These are phyloP conservation scores for Zaprionus ornatus DNA, from an alignment of 1,140 invertebrate species.

Conservation along the genomic window DNA sequence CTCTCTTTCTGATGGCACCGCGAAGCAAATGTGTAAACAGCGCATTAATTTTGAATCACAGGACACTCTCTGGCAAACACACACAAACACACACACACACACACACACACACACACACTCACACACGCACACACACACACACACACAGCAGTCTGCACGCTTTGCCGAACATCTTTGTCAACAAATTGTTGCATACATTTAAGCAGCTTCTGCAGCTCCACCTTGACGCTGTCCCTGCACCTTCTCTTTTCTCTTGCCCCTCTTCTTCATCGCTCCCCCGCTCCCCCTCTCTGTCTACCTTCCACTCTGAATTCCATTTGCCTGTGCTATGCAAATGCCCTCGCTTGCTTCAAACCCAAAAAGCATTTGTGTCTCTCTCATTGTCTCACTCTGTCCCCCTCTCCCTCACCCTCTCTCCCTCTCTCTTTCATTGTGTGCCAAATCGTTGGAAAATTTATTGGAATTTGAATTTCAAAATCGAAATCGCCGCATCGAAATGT, in stretches of 20 bases:
- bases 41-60: slow-evolving; percentile 78
- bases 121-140: background rate
- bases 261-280: background rate
- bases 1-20: background rate
- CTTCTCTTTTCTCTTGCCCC: slow-evolving; percentile 21
- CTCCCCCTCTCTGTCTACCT: background rate
- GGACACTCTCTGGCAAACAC: slow-evolving; percentile 7
- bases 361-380: slow-evolving; percentile 23
- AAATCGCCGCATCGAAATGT: slow-evolving; percentile 73
- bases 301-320: background rate
- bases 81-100: background rate
- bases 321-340: slow-evolving; percentile 55
- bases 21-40: slow-evolving; percentile 59
- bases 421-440: slow-evolving; percentile 62
- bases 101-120: background rate
- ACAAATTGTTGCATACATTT: slow-evolving; percentile 82
- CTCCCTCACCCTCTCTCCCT: background rate
- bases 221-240: slow-evolving; percentile 16
- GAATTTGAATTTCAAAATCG: slow-evolving; percentile 81
- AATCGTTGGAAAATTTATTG: slow-evolving; percentile 82
- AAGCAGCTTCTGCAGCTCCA: slow-evolving; percentile 7
- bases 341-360: slow-evolving; percentile 4
- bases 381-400: background rate
- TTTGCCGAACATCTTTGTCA: slow-evolving; percentile 62
- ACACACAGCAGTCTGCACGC: background rate